Conservation (phyloP, 2,797 vertebrate genomes). For the Chanos chanos region DNA sequence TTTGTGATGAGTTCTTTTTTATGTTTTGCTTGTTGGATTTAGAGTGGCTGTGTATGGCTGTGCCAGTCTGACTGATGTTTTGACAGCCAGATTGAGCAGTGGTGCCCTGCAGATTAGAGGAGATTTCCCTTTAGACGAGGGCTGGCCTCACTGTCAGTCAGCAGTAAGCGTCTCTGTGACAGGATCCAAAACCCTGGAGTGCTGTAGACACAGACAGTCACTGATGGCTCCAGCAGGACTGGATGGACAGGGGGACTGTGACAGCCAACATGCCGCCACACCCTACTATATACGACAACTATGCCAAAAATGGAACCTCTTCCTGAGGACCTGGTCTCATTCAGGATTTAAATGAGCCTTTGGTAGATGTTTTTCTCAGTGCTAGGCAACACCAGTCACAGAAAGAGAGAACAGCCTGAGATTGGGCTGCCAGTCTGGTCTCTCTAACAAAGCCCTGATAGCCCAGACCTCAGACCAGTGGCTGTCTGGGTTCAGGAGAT, state of each 20-base stretch:
- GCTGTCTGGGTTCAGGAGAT: no score
- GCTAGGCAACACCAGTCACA: no score
- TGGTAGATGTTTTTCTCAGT: no score
- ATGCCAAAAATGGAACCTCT: no score
- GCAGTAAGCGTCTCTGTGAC: slow-evolving; percentile 29
- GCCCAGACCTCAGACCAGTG: no score
- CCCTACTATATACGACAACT: slow-evolving; percentile 26
- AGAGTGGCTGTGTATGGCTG: slow-evolving; percentile 11
- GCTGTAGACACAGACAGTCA: slow-evolving; percentile 45
- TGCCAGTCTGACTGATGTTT: slow-evolving; percentile 1
- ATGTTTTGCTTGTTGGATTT: not conserved
- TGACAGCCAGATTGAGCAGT: slow-evolving; percentile 26
- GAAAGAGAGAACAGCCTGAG: no score
- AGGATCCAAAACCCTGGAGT: slow-evolving; percentile 31
- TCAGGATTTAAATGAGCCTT: no score
- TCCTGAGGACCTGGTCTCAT: no score
- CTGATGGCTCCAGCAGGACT: slow-evolving; percentile 53
- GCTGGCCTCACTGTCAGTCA: slow-evolving; percentile 22
- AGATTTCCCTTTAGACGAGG: slow-evolving; percentile 10
- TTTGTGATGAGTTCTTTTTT: slow-evolving; percentile 15
- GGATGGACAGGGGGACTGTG: slow-evolving; percentile 56
- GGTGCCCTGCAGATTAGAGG: slow-evolving; percentile 8
- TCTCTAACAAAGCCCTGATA: no score
- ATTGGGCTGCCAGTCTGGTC: no score
- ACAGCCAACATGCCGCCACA: slow-evolving; percentile 10